Conservation (phyloP, 2,113 vertebrate species). For the Cyanoderma ruficeps region DNA sequence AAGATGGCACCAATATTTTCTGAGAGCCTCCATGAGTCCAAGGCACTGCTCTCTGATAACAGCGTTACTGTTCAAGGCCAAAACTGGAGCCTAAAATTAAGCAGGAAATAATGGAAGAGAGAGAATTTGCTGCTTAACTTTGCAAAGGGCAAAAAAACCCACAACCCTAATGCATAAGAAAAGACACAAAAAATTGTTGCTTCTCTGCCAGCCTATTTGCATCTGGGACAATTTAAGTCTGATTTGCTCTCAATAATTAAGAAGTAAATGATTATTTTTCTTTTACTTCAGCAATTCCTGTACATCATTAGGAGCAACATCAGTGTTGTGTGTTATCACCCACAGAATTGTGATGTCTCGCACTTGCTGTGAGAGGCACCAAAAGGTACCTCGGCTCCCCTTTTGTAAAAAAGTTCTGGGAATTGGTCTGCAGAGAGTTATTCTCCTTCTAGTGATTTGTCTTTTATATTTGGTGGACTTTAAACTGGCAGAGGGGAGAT, state of each 20-base stretch:
- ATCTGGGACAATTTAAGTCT: background rate
- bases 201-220: background rate
- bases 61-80: background rate
- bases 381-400: background rate
- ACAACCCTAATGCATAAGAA: background rate
- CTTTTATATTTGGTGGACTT: background rate
- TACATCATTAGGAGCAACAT: background rate
- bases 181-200: background rate
- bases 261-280: background rate
- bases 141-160: background rate
- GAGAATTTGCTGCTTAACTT: background rate
- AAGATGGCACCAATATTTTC: slow-evolving; percentile 60
- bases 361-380: background rate
- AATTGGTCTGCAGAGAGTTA: background rate
- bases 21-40: slow-evolving; percentile 33
- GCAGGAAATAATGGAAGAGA: background rate
- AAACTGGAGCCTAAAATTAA: background rate
- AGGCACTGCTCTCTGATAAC: slow-evolving; percentile 24
- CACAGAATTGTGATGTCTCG: background rate
- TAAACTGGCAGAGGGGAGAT: background rate
- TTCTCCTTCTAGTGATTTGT: background rate
- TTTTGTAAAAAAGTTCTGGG: background rate
- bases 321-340: background rate
- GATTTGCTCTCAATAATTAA: background rate
- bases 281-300: background rate